These are phyloP conservation scores for Natrix natrix DNA, from an alignment of 2,797 vertebrate species.

Conservation along the genomic window DNA sequence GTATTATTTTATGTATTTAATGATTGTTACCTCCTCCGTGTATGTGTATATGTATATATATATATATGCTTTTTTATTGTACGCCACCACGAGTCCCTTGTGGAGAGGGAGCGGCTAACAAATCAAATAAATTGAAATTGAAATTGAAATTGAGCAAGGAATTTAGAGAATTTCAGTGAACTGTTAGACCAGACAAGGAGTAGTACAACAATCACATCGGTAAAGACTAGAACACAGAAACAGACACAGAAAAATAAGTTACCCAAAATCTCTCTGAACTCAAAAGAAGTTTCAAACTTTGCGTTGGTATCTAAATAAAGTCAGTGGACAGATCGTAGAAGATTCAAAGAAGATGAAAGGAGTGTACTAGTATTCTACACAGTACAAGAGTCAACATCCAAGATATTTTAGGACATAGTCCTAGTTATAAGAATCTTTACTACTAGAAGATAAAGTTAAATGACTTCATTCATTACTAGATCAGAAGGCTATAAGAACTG, in stretches of 20 bases:
- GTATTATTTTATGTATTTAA: too few relatives aligned
- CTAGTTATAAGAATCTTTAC: not conserved
- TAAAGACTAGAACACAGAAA: not conserved
- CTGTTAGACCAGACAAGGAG: not conserved
- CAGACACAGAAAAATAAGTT: not conserved
- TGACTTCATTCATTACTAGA: not conserved
- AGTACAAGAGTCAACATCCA: not conserved
- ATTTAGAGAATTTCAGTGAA: not conserved
- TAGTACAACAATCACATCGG: not conserved
- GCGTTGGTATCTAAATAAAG: not conserved
- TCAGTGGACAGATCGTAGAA: not conserved
- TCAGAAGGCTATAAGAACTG: not conserved
- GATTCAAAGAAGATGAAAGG: not conserved
- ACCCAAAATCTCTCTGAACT: not conserved
- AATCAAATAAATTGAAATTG: too few relatives aligned
- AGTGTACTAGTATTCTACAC: not conserved
- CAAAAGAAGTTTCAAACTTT: not conserved
- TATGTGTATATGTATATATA: too few relatives aligned
- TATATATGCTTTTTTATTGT: too few relatives aligned
- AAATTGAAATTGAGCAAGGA: not conserved
- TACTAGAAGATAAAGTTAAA: not conserved
- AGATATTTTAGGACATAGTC: not conserved
- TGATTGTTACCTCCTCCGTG: too few relatives aligned
- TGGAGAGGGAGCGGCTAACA: too few relatives aligned
- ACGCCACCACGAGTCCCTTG: too few relatives aligned